phyloP scores from a whole-genome alignment of 64 coral and sea anemone genomes.

The Anthopleura sola region DNA sequence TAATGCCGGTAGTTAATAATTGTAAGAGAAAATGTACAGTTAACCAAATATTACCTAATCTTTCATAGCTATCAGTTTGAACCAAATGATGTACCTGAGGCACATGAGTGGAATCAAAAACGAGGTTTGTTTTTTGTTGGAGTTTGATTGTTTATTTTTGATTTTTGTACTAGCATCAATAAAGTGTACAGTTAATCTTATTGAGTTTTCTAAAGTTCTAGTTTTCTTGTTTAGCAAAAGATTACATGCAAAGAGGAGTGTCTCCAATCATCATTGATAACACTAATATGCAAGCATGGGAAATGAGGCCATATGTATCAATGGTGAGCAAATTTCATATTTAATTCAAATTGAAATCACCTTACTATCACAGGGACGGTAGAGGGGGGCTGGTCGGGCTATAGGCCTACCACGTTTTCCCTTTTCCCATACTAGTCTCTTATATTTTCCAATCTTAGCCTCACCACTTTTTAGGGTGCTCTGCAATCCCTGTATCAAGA shows the following conservation, averaged over 20 bases:
- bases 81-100: conserved; percentile 40
- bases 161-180: background rate
- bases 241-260: conserved; percentile 56
- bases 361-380: too few species aligned
- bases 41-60: too few species aligned
- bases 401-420: too few species aligned
- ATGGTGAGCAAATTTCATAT: conserved; percentile 56
- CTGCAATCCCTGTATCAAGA: too few species aligned
- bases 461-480: too few species aligned
- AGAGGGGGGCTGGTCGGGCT: too few species aligned
- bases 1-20: too few species aligned
- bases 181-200: background rate
- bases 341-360: background rate
- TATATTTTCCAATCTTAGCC: too few species aligned
- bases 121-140: conserved; percentile 77
- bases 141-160: too few species aligned
- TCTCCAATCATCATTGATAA: conserved; percentile 92
- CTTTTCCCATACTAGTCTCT: too few species aligned
- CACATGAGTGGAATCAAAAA: conserved; percentile 91
- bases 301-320: conserved; percentile 91
- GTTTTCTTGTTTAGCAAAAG: conserved; percentile 46
- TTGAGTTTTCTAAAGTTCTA: background rate
- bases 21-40: too few species aligned
- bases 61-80: conserved; percentile 84
- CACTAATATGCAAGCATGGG: conserved; percentile 93